Percentiles rank a stretch among this genome's conserved stretches.
Evolutionary conservation across 1,140 invertebrate genomes (phyloP).

Genomic region (Physella acuta): DNA sequence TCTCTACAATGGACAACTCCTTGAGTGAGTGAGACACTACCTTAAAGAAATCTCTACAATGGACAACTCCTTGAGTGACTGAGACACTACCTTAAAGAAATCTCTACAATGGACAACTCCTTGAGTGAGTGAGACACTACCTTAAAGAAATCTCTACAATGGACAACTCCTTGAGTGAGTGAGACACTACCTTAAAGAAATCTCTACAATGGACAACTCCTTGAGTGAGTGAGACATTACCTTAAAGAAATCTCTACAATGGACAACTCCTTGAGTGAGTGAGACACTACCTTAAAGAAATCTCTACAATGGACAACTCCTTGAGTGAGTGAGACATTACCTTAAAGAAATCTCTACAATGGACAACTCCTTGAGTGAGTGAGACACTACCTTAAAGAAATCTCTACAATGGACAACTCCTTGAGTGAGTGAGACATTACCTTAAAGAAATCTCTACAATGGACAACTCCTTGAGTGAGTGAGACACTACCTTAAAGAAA

Average conservation of each 20-base stretch:
- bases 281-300: conserved; percentile 81
- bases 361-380: conserved; percentile 78
- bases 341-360: conserved; percentile 80
- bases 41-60: conserved; percentile 80
- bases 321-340: conserved; percentile 71
- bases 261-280: conserved; percentile 78
- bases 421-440: conserved; percentile 71
- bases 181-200: conserved; percentile 81
- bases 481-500: conserved; percentile 81
- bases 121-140: conserved; percentile 71
- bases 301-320: conserved; percentile 81
- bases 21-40: conserved; percentile 71
- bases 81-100: conserved; percentile 81
- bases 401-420: conserved; percentile 81
- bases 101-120: conserved; percentile 81
- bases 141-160: conserved; percentile 80
- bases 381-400: conserved; percentile 81
- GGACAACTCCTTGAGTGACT: conserved; percentile 78
- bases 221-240: conserved; percentile 71
- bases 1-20: conserved; percentile 81
- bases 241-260: conserved; percentile 80
- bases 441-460: conserved; percentile 80
- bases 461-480: conserved; percentile 78
- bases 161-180: conserved; percentile 78
- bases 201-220: conserved; percentile 81